These are phyloP conservation scores for Lasius fuliginosus DNA, from an alignment of 2,888 invertebrate genomes.

Conservation along the genomic window DNA sequence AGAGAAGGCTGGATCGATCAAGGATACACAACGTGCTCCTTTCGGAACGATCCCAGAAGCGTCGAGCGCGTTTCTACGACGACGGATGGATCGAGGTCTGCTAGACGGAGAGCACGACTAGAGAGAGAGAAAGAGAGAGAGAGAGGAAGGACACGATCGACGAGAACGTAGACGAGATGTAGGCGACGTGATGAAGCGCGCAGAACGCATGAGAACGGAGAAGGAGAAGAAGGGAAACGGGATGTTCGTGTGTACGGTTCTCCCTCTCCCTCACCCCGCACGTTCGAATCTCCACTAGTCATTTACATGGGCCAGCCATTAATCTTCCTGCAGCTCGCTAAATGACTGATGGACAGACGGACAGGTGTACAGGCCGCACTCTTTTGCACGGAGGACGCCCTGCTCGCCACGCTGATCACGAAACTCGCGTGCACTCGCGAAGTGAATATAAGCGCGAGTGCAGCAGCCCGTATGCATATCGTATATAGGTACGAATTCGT, in stretches of 20 bases:
- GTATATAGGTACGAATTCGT: slow-evolving; percentile 21
- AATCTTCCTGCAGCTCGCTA: slow-evolving; percentile 77
- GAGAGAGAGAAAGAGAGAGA: neutral
- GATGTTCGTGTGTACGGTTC: neutral
- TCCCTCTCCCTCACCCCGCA: neutral
- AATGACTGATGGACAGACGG: slow-evolving; percentile 76
- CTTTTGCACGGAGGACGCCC: slow-evolving; percentile 57
- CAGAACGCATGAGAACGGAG: slow-evolving; percentile 10
- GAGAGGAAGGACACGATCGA: slow-evolving; percentile 22
- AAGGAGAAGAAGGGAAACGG: neutral
- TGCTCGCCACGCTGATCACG: slow-evolving; percentile 51
- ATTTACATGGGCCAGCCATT: slow-evolving; percentile 78
- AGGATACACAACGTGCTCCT: slow-evolving; percentile 38
- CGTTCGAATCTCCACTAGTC: slow-evolving; percentile 58
- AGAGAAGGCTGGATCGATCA: slow-evolving; percentile 30
- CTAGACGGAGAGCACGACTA: slow-evolving; percentile 6
- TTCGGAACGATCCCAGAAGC: slow-evolving; percentile 33
- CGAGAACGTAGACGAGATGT: slow-evolving; percentile 3
- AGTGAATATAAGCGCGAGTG: slow-evolving; percentile 32
- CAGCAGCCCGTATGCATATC: slow-evolving; percentile 12
- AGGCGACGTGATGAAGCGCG: slow-evolving; percentile 31
- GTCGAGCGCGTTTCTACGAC: slow-evolving; percentile 41
- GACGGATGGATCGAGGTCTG: slow-evolving; percentile 39
- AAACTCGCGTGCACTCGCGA: slow-evolving; percentile 50
- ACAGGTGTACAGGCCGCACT: slow-evolving; percentile 57